Evolutionary conservation across 2,113 vertebrate species (phyloP), one percentile per base, ranked within the genome.

Genomic region (Neodon shergylaensis): DNA sequence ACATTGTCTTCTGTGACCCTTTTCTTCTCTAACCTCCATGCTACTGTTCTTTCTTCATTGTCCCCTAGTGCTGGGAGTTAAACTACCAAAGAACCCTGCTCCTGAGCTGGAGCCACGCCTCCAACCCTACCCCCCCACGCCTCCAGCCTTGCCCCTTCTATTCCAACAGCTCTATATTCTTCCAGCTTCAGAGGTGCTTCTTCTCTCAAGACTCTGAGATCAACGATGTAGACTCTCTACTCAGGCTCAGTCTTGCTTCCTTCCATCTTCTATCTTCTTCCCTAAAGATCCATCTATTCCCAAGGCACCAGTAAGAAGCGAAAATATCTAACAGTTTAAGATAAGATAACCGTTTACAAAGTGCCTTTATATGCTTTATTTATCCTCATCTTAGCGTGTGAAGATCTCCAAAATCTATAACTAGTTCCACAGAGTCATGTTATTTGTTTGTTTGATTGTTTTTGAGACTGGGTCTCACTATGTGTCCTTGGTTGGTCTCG

Each of bases 291-390:
- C n/a, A 74, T 63, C 76, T 87, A 52, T 47, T 90, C 66, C 52
- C 11, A 79, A 42, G 31, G 1, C 31, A 54, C 63, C 49, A 26
- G 47, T 70, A 52, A 90, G 63, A 92, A 61, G 33, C 52, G 54
- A 92, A 92, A 88, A 77, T 4, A 91, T 26, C 79, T 82, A 61
- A 86, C 5, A 72, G 85, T 33, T 91, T 66, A 90, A 44, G 47
- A 63, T 42, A 31, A 66, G 16, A 54, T n/a, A 31, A 68, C 11
- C 39, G 63, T 49, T 90, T 83, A 33, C 39, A 58, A 70, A 26
- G 31, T 10, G 58, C 73, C 54, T 92, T 82, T 66, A 54, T 36
- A 66, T 63, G 74, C 52, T 31, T 58, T 68, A 44, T n/a, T 79
- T 88, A 36, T 54, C 88, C 14, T 70, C 9, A 31, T 83, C 42